A percentile compares a stretch with the other conserved stretches of the same genome.
phyloP scores from a whole-genome alignment of 2,888 invertebrate genomes.

The Polymixis flavicincta region DNA sequence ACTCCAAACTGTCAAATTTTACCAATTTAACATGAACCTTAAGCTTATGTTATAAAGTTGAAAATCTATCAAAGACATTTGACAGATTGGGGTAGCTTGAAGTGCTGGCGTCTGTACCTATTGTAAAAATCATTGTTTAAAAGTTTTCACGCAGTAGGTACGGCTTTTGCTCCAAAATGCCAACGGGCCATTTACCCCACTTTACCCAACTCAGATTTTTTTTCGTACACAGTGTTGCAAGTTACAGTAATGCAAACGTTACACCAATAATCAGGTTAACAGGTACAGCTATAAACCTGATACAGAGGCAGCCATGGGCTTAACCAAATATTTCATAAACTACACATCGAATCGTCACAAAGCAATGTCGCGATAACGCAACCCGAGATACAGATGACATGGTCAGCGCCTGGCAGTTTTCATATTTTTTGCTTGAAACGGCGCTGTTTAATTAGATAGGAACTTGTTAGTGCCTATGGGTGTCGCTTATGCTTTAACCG shows the following conservation, averaged over 20 bases:
- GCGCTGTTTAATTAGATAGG: no score
- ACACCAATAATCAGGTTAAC: neutral
- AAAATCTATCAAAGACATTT: no score
- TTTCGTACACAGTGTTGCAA: neutral
- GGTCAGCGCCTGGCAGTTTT: no score
- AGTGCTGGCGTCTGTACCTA: no score
- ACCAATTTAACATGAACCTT: no score
- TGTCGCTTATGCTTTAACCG: no score
- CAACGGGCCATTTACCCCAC: neutral
- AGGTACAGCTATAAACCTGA: neutral
- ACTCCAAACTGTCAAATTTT: no score
- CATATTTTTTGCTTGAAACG: no score
- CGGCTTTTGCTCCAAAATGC: neutral
- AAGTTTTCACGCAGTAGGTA: neutral
- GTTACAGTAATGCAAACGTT: neutral
- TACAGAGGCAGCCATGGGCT: neutral
- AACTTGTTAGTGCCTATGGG: no score
- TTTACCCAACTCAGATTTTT: neutral
- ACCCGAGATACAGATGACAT: constrained; percentile 29
- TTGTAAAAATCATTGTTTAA: neutral
- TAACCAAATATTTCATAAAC: neutral
- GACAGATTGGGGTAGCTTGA: no score
- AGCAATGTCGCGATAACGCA: constrained; percentile 23
- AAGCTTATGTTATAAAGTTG: no score
- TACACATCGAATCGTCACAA: constrained; percentile 20